Conservation (phyloP, 2,797 vertebrate genomes). For the Philypnodon macrostomus region DNA sequence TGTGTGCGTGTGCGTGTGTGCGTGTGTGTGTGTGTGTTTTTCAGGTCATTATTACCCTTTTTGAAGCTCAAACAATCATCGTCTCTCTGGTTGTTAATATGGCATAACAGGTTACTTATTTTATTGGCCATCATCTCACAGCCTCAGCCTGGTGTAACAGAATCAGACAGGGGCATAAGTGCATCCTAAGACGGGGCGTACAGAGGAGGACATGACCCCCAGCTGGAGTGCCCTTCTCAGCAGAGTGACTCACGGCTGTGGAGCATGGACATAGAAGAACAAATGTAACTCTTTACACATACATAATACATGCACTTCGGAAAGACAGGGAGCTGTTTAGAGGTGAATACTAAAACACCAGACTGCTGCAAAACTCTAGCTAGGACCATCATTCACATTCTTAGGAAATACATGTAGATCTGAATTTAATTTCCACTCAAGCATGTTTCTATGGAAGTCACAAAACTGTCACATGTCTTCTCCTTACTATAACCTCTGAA, state of each 20-base stretch:
- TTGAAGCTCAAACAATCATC: too few species aligned
- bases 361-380: too few species aligned
- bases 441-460: too few species aligned
- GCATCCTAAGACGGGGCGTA: slow-evolving; percentile 13
- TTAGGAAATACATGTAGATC: too few species aligned
- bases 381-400: too few species aligned
- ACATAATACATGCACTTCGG: slow-evolving; percentile 1
- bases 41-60: too few species aligned
- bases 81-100: slow-evolving; percentile 32
- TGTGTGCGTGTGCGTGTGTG: too few species aligned
- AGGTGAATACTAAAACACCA: not conserved
- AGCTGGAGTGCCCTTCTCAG: slow-evolving; percentile 22
- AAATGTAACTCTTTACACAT: slow-evolving; percentile 2
- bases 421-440: too few species aligned
- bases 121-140: slow-evolving; percentile 28
- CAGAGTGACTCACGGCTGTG: slow-evolving; percentile 21
- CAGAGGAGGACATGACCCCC: slow-evolving; percentile 9
- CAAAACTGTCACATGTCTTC: too few species aligned
- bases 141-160: slow-evolving; percentile 22
- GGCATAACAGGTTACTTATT: slow-evolving; percentile 46
- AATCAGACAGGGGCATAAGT: slow-evolving; percentile 21
- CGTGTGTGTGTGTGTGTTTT: too few species aligned
- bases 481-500: too few species aligned
- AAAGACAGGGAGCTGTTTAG: not conserved
- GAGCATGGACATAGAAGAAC: not conserved